Conservation (phyloP, 2,888 invertebrate genomes). For the Syritta pipiens region DNA sequence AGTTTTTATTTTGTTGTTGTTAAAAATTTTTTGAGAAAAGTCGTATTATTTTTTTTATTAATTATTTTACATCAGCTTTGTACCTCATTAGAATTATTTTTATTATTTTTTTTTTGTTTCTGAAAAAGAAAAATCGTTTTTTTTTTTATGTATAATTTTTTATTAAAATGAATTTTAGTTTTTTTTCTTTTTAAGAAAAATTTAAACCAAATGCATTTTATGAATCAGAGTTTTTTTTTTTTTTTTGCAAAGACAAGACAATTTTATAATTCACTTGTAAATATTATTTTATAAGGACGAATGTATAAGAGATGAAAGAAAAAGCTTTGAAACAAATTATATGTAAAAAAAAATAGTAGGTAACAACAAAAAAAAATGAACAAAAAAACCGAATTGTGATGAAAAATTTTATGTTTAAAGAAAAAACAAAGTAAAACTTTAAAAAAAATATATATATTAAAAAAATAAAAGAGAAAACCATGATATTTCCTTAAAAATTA, state of each 20-base stretch:
- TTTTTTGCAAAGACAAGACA: background rate
- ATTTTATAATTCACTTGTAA: constrained; percentile 63
- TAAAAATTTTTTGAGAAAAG: constrained; percentile 18
- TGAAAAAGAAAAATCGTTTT: too few relatives aligned
- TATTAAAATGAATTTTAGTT: background rate
- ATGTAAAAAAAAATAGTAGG: too few relatives aligned
- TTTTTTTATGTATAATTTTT: constrained; percentile 11
- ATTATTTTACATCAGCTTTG: constrained; percentile 64
- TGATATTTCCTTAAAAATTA: constrained; percentile 43
- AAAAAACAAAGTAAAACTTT: constrained; percentile 18
- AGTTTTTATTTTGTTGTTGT: constrained; percentile 50
- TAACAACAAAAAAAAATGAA: constrained; percentile 5
- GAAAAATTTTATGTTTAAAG: constrained; percentile 40
- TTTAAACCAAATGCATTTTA: constrained; percentile 31
- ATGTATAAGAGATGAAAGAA: constrained; percentile 26
- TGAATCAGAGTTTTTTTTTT: constrained; percentile 9
- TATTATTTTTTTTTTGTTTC: constrained; percentile 29
- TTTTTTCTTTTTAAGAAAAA: constrained; percentile 6
- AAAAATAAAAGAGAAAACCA: constrained; percentile 34
- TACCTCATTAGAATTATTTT: constrained; percentile 64
- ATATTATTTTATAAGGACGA: constrained; percentile 59
- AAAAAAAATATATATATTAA: constrained; percentile 24
- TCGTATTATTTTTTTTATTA: constrained; percentile 27
- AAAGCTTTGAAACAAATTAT: constrained; percentile 18
- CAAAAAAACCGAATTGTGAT: constrained; percentile 53